Conservation (phyloP, 1,140 invertebrate species). For the Aleiodes sp. region DNA sequence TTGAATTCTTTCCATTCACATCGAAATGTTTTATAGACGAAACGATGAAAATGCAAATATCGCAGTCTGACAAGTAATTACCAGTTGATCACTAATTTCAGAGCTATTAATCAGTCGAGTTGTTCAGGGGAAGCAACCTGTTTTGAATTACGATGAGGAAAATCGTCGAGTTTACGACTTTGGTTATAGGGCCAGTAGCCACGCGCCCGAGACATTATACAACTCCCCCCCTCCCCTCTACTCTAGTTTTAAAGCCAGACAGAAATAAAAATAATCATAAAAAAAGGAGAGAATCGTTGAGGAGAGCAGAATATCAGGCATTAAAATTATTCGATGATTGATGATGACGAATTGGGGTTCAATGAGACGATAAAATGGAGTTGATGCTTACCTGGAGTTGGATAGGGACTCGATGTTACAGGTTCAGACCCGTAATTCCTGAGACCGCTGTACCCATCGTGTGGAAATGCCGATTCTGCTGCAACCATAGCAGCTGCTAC, state of each 20-base stretch:
- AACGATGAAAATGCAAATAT: not conserved
- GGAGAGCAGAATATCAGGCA: no score
- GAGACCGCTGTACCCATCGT: conserved; percentile 77
- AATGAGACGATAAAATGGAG: conserved; percentile 34
- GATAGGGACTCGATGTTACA: conserved; percentile 80
- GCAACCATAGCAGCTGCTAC: conserved; percentile 71
- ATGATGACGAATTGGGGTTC: no score
- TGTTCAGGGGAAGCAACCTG: conserved; percentile 13
- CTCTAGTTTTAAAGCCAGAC: not conserved
- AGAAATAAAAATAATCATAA: conserved; percentile 3
- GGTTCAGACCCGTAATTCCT: conserved; percentile 80
- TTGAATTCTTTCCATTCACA: not conserved
- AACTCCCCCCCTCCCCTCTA: not conserved
- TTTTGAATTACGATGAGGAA: conserved; percentile 53
- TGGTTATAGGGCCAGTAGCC: conserved; percentile 35
- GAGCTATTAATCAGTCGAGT: conserved; percentile 39
- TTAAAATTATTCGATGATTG: no score
- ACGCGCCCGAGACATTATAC: conserved; percentile 18
- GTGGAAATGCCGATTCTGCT: conserved; percentile 76
- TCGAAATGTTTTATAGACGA: no score
- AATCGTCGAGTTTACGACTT: conserved; percentile 52
- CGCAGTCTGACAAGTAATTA: conserved; percentile 10
- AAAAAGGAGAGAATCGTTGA: no score
- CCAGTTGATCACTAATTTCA: conserved; percentile 30
- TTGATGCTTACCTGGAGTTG: conserved; percentile 76